Evolutionary conservation across 2,797 vertebrate genomes (phyloP), one percentile per base, ranked within the genome.

Genomic region (Channa striata): DNA sequence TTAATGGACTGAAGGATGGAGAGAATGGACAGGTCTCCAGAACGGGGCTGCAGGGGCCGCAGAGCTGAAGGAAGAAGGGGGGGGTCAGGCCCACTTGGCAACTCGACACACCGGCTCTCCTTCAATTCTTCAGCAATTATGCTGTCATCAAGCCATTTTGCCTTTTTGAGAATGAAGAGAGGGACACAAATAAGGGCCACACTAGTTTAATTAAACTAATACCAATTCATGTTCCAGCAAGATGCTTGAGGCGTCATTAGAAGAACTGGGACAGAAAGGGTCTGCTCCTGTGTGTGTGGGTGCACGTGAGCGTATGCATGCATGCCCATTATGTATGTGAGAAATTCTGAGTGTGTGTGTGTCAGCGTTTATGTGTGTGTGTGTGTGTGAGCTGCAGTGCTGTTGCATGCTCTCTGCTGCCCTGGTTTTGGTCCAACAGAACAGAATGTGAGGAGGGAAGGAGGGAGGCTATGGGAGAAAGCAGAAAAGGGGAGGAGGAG

Each of bases 151-250:
- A 93, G 87, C 87, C 88, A 86, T 88, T 89, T 90, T 84, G 83
- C 72, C 81, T 81, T 85, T 91, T 80, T 69, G 58, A 72, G 80
- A 81, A 82, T 20, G 65, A 84, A 74, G 78, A 91, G 81, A 76
- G 73, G 61, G 61, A 71, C 66, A 81, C 70, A 92, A 91, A 91
- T 90, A 87, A 90, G 80, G 72, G 74, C 71, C 81, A 76, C 47
- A 23, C 88, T 88, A 87, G 81, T 91, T 90, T 86, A 91, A 93
- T 93, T 92, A 94, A 94, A 93, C 79, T 87, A 87, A 92, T 74
- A 92, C 90, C 88, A 84, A 83, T 87, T 91, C 82, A 88, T 81
- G 72, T 72, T 85, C 53, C 59, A 74, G 77, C 84, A 77, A 91
- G 83, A 89, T 79, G 80, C 83, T 77, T 72, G 81, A 89, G 74